Conservation (phyloP, 2,797 vertebrate genomes). For the Carcharodon carcharias region DNA sequence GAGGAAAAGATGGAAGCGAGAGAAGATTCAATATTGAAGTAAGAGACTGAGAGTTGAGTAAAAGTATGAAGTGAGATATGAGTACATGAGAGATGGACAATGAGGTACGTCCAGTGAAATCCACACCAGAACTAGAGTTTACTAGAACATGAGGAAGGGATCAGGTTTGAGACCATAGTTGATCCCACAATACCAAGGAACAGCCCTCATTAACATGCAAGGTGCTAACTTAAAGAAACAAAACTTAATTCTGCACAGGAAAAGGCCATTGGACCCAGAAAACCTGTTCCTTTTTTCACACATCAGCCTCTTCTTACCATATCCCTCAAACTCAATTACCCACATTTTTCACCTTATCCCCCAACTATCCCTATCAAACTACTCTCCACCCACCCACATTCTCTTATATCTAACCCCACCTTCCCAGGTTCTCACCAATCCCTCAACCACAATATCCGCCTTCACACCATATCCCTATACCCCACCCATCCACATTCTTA, state of each 20-base stretch:
- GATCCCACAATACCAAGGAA: neutral
- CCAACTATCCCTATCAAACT: neutral
- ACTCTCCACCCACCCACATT: neutral
- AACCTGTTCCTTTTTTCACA: neutral
- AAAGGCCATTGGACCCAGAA: neutral
- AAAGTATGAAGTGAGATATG: slow-evolving; percentile 1
- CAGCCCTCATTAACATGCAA: neutral
- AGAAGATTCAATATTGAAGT: slow-evolving; percentile 5
- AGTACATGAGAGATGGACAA: neutral
- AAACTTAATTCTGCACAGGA: neutral
- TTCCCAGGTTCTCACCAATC: neutral
- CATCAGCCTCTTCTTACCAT: neutral
- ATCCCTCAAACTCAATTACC: neutral
- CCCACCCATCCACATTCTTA: neutral
- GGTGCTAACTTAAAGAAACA: neutral
- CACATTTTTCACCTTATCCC: neutral
- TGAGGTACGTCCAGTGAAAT: neutral
- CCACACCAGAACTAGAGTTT: neutral
- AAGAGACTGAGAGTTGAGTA: slow-evolving; percentile 10
- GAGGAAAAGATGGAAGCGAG: slow-evolving; percentile 18
- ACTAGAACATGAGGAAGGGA: neutral
- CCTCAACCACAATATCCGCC: neutral
- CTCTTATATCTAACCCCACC: neutral
- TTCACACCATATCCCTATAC: rapidly evolving
- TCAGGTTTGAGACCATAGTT: neutral